Conservation (phyloP, 2,797 vertebrate species). For the Jordanella pulchra region DNA sequence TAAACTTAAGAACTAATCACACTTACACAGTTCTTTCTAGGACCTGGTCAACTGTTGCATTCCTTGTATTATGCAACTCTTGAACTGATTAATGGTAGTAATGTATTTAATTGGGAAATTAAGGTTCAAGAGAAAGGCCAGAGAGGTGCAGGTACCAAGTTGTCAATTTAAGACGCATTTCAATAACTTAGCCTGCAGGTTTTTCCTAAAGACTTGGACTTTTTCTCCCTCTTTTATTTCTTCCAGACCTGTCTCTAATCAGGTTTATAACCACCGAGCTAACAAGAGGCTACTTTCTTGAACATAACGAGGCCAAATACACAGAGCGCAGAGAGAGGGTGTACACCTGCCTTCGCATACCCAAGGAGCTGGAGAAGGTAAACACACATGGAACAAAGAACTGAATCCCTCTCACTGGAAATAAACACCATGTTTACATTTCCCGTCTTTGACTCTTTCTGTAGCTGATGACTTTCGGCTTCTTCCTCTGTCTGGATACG, state of each 20-base stretch:
- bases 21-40: not conserved
- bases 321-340: conserved; percentile 95
- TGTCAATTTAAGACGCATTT: too few species aligned
- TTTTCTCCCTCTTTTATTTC: conserved; percentile 14
- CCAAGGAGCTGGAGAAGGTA: conserved; percentile 98
- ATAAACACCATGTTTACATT: not conserved
- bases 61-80: not conserved
- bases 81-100: not conserved
- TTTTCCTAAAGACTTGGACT: not conserved
- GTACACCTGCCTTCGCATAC: conserved; percentile 96
- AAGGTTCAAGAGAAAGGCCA: too few species aligned
- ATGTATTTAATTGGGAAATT: not conserved
- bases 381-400: not conserved
- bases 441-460: conserved; percentile 12
- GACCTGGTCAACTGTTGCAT: not conserved
- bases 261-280: conserved; percentile 95
- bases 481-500: conserved; percentile 97
- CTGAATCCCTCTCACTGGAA: not conserved
- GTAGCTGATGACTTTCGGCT: conserved; percentile 96
- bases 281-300: conserved; percentile 97
- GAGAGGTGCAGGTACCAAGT: too few species aligned
- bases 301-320: conserved; percentile 99
- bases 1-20: not conserved
- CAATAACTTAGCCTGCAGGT: too few species aligned
- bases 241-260: conserved; percentile 89